A percentile compares a stretch with the other conserved stretches of the same genome.
Evolutionary conservation across 2,888 invertebrate genomes (phyloP).

Genomic region (Orchesellides sinensis): DNA sequence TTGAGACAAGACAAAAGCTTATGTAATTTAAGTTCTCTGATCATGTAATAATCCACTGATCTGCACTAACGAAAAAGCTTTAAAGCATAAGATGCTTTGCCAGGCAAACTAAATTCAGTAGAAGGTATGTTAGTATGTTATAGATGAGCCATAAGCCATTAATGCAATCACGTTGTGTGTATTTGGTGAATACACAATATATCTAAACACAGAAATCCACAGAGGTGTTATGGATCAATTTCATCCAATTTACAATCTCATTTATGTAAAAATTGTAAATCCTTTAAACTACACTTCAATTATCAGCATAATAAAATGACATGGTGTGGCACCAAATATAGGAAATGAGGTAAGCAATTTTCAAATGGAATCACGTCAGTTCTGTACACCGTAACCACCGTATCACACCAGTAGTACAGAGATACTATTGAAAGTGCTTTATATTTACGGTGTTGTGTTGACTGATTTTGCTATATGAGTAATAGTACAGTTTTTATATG

Average conservation of each 20-base stretch:
- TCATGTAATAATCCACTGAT: constrained; percentile 24
- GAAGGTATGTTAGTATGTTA: neutral
- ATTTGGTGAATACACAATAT: constrained; percentile 19
- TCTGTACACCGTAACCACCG: too few species aligned
- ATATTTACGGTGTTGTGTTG: too few species aligned
- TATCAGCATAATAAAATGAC: constrained; percentile 33
- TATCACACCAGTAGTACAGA: too few species aligned
- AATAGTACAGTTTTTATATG: constrained; percentile 12
- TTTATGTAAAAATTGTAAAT: constrained; percentile 56
- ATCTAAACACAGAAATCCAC: constrained; percentile 8
- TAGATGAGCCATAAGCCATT: too few species aligned
- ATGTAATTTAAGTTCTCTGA: constrained; percentile 52
- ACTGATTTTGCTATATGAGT: too few species aligned
- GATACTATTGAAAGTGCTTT: too few species aligned
- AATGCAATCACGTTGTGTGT: too few species aligned
- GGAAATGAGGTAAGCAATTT: constrained; percentile 57
- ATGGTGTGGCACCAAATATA: constrained; percentile 9
- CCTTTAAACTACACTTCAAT: constrained; percentile 55
- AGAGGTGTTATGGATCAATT: constrained; percentile 65
- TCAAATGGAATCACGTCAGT: constrained; percentile 52
- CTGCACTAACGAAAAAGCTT: neutral
- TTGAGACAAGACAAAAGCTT: constrained; percentile 52
- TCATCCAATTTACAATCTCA: constrained; percentile 66
- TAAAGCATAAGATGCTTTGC: neutral
- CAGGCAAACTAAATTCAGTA: constrained; percentile 39